Percentiles rank a stretch among this genome's conserved stretches.
Evolutionary conservation across 2,113 vertebrate genomes (phyloP).

Genomic region (Manacus vitellinus): DNA sequence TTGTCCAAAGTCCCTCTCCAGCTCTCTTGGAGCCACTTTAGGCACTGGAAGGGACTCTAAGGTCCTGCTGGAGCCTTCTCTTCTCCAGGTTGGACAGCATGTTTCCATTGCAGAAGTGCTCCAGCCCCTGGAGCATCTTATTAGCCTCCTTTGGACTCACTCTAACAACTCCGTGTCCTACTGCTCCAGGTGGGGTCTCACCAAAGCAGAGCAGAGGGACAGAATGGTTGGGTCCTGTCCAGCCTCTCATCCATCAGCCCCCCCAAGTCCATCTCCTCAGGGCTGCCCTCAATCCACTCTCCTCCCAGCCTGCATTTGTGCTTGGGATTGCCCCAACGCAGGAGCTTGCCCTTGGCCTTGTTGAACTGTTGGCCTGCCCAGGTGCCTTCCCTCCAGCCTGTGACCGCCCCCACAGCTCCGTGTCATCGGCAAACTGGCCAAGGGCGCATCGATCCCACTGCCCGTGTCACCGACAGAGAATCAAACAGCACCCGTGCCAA

Average conservation of each 20-base stretch:
- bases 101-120: background rate
- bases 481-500: background rate
- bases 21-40: background rate
- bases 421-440: background rate
- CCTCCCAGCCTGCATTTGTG: background rate
- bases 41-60: background rate
- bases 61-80: background rate
- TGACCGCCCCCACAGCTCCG: background rate
- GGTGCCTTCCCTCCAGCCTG: background rate
- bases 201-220: background rate
- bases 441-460: background rate
- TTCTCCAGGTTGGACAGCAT: background rate
- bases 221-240: background rate
- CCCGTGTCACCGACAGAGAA: background rate
- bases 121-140: background rate
- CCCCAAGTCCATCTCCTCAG: background rate
- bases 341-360: background rate
- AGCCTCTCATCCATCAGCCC: background rate
- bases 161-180: background rate
- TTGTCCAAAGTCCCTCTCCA: background rate
- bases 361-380: background rate
- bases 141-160: background rate
- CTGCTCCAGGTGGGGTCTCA: background rate
- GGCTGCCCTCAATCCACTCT: background rate
- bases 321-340: background rate